Evolutionary conservation across 1,140 invertebrate genomes (phyloP).

Genomic region (Aphidius ervi): DNA sequence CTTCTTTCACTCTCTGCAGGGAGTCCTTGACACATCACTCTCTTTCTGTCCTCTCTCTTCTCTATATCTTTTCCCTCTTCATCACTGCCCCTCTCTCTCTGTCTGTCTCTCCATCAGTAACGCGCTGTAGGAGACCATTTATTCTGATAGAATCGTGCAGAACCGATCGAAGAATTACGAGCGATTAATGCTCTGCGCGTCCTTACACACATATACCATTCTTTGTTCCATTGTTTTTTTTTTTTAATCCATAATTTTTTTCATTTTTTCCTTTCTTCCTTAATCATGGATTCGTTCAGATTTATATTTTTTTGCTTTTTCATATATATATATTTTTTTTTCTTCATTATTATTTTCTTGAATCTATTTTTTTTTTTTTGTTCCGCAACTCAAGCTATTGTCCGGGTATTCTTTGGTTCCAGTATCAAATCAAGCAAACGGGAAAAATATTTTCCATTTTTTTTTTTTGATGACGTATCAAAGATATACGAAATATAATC

Average conservation of each 20-base stretch:
- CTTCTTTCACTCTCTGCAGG: background rate
- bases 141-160: slow-evolving; percentile 1
- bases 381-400: too few species aligned
- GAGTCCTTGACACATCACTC: too few species aligned
- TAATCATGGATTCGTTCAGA: background rate
- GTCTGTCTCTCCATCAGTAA: background rate
- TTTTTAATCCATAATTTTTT: background rate
- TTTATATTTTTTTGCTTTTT: slow-evolving; percentile 4
- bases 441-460: too few species aligned
- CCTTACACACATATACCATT: slow-evolving; percentile 6
- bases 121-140: background rate
- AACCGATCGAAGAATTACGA: slow-evolving; percentile 19
- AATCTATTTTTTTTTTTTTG: background rate
- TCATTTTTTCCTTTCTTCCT: background rate
- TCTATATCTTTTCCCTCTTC: too few species aligned
- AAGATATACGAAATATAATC: too few species aligned
- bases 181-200: slow-evolving; percentile 10
- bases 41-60: too few species aligned
- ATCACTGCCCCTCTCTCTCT: too few species aligned
- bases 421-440: too few species aligned
- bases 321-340: background rate
- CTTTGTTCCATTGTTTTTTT: background rate
- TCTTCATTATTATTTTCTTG: background rate
- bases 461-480: too few species aligned
- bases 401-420: too few species aligned